phyloP scores from a whole-genome alignment of 2,888 invertebrate species.

The Volucella inanis region DNA sequence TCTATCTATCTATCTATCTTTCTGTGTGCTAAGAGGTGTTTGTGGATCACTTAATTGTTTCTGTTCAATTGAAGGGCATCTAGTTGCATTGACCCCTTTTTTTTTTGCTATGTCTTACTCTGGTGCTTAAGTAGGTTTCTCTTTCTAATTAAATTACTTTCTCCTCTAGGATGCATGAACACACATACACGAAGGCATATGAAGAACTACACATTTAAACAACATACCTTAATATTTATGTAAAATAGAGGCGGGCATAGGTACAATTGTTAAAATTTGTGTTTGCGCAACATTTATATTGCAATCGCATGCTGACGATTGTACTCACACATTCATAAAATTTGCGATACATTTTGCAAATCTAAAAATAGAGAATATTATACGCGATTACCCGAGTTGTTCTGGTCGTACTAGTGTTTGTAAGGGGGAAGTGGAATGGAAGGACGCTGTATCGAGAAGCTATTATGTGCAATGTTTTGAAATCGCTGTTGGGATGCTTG shows the following conservation, averaged over 20 bases:
- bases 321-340: conserved; percentile 19
- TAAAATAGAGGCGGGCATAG: conserved; percentile 7
- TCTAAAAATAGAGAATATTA: conserved; percentile 69
- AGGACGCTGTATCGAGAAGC: conserved; percentile 52
- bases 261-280: conserved; percentile 15
- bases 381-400: background rate
- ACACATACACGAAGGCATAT: background rate
- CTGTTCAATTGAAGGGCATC: conserved; percentile 76
- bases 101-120: conserved; percentile 64
- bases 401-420: background rate
- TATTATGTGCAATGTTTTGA: conserved; percentile 42
- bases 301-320: conserved; percentile 30
- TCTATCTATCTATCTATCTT: conserved; percentile 42
- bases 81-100: conserved; percentile 77
- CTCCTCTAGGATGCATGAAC: conserved; percentile 67
- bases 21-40: conserved; percentile 31
- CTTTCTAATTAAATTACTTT: conserved; percentile 74
- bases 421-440: conserved; percentile 38
- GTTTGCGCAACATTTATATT: conserved; percentile 42
- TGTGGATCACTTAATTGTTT: conserved; percentile 69
- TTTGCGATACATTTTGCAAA: conserved; percentile 38
- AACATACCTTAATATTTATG: no score
- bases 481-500: conserved; percentile 12
- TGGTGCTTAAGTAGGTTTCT: conserved; percentile 71
- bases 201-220: no score